A percentile compares a stretch with the other conserved stretches of the same genome.
Evolutionary conservation across 2,888 invertebrate genomes (phyloP).

Genomic region (Antheraea yamamai): DNA sequence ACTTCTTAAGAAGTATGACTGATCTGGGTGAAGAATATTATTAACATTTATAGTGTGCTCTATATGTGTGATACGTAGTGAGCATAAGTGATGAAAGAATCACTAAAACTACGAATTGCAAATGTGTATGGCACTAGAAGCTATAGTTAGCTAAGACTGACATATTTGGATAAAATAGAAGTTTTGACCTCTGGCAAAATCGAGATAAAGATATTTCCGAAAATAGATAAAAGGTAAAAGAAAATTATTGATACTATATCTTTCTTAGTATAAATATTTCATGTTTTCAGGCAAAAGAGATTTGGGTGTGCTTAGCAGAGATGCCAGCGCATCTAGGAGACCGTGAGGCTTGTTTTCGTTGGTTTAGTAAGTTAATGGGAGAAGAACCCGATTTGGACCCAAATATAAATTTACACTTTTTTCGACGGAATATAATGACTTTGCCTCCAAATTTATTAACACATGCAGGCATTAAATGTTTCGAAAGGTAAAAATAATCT

Average conservation of each 20-base stretch:
- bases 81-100: too few species aligned
- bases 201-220: too few species aligned
- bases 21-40: too few species aligned
- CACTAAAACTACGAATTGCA: too few species aligned
- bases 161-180: too few species aligned
- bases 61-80: too few species aligned
- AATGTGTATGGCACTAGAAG: too few species aligned
- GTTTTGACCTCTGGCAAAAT: too few species aligned
- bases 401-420: constrained; percentile 97
- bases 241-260: neutral
- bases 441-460: constrained; percentile 95
- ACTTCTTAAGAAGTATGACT: too few species aligned
- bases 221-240: neutral
- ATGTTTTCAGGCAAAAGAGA: constrained; percentile 89
- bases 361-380: constrained; percentile 98
- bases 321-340: constrained; percentile 95
- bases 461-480: constrained; percentile 97
- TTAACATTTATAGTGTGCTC: too few species aligned
- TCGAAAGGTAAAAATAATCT: constrained; percentile 76
- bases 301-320: constrained; percentile 98
- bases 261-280: constrained; percentile 21
- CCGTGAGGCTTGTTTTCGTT: constrained; percentile 97
- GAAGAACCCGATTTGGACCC: constrained; percentile 98
- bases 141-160: too few species aligned
- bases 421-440: constrained; percentile 95